Conservation (phyloP, 1,140 invertebrate species). For the Drosophila varians region DNA sequence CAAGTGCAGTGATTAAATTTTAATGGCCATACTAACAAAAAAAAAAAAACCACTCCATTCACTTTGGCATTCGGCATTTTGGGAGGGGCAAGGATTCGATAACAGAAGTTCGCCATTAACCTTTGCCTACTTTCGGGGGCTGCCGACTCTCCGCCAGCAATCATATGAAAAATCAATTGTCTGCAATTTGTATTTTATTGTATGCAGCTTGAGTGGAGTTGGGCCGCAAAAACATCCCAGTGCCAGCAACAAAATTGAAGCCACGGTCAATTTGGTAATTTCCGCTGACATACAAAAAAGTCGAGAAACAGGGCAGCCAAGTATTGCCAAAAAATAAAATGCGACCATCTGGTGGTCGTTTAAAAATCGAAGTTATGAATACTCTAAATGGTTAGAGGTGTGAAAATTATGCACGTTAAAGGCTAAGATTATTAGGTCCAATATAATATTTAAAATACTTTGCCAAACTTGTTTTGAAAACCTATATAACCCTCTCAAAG, state of each 20-base stretch:
- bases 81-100: neutral
- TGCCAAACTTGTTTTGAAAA: neutral
- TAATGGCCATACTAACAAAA: constrained; percentile 10
- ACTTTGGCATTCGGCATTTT: constrained; percentile 59
- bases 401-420: too few species aligned
- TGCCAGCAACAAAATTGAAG: constrained; percentile 59
- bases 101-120: constrained; percentile 53
- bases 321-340: constrained; percentile 7
- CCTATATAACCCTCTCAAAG: neutral
- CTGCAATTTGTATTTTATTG: constrained; percentile 78
- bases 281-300: constrained; percentile 67
- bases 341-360: neutral
- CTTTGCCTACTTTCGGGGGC: constrained; percentile 61
- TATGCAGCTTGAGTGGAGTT: constrained; percentile 39
- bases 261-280: constrained; percentile 79
- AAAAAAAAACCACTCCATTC: constrained; percentile 29
- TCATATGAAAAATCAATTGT: constrained; percentile 82
- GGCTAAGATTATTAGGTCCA: too few species aligned
- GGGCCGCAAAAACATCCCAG: neutral
- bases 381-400: constrained; percentile 6
- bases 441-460: neutral
- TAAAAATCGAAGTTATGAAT: neutral
- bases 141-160: constrained; percentile 30
- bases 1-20: constrained; percentile 44
- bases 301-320: neutral